phyloP scores from a whole-genome alignment of 2,113 vertebrate genomes.

The Pelmatolapia mariae region DNA sequence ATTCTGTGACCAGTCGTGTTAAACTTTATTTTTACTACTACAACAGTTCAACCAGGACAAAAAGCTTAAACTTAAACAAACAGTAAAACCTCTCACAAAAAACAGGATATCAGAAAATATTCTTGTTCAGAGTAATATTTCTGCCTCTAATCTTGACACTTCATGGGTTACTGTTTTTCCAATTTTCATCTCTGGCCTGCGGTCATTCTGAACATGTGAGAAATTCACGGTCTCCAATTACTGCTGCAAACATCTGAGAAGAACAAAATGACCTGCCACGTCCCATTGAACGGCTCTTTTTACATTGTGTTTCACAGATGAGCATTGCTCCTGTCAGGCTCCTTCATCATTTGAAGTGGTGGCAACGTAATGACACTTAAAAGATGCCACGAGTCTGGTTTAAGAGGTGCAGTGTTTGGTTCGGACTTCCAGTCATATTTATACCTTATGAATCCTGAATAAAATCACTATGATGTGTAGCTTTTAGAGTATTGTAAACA shows the following conservation, averaged over 20 bases:
- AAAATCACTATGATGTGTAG: background rate
- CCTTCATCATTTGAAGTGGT: background rate
- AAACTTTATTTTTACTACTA: background rate
- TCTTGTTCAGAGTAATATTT: background rate
- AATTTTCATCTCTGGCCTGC: background rate
- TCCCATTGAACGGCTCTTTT: background rate
- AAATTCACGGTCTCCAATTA: background rate
- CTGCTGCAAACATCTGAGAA: background rate
- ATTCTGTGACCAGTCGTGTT: background rate
- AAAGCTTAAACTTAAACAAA: background rate
- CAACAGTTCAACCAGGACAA: background rate
- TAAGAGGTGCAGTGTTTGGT: background rate
- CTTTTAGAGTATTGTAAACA: background rate
- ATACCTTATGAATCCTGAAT: background rate
- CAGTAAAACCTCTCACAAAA: fast-evolving
- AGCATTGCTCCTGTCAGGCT: background rate
- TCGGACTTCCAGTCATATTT: background rate
- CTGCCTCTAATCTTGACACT: background rate
- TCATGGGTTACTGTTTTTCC: background rate
- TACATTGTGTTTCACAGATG: background rate
- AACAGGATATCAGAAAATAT: background rate
- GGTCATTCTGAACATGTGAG: background rate
- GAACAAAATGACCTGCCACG: background rate
- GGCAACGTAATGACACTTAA: background rate
- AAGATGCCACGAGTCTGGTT: background rate